Evolutionary conservation across 2,888 invertebrate species (phyloP), one percentile per base, ranked within the genome.

Genomic region (Acleris holmiana): DNA sequence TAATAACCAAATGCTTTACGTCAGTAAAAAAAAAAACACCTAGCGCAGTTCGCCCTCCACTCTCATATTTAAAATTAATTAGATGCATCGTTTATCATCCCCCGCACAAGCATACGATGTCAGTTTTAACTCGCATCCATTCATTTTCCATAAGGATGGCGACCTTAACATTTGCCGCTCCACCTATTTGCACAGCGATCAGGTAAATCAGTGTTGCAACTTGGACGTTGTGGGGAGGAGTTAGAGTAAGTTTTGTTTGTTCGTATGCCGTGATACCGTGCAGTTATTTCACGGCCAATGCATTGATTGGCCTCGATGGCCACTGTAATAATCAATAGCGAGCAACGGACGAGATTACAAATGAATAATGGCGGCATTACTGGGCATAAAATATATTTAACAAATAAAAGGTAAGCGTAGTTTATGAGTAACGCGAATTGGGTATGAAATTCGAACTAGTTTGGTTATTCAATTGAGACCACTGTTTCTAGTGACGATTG

Each of bases 81-180:
- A 35, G 8, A 41, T 41, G 54, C 54, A 41, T 21, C 54, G 21
- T 54, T 41, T n/a, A 41, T 41, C 54, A 54, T 10, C 13, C 54
- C 51, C 41, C 21, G 54, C 54, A 54, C 40, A 40, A 41, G 54
- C 51, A 6, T 6, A 40, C 19, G 40, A 41, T 54, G 41, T 40
- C 53, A 54, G 54, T 54, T 54, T 54, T n/a, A 19, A 19, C 54
- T n/a, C 60, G 21, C 41, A 35, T 57, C 49, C n/a, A 51, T 49
- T 74, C 77, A 83, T 82, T 82, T 83, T 83, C 80, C 80, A 73
- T 78, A 72, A 76, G 77, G 67, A 70, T 74, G 78, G 76, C 70
- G 73, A 75, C 80, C 79, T 82, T 79, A 79, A 72, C 76, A 77
- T 79, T 80, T 78, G 74, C 74, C 76, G 71, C 68, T 66, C 67